A percentile compares a stretch with the other conserved stretches of the same genome.
Conservation (phyloP, 2,797 vertebrate species). For the Octomys mimax region DNA sequence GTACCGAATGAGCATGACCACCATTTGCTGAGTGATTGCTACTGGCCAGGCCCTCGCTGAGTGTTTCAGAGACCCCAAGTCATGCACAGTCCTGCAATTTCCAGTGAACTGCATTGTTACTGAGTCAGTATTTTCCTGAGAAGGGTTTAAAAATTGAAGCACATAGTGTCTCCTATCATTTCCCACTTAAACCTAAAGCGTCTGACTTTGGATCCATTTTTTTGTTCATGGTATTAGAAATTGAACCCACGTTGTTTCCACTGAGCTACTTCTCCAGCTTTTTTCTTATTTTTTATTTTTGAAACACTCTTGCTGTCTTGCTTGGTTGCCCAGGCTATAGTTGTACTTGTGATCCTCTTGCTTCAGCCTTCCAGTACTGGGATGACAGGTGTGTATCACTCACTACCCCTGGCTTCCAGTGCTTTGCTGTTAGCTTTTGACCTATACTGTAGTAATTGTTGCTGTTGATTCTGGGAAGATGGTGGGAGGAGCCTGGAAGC, state of each 20-base stretch:
- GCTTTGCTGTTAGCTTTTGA: background rate
- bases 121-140: background rate
- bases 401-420: background rate
- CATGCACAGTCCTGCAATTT: background rate
- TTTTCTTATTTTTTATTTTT: background rate
- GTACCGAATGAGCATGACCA: background rate
- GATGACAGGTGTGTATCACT: background rate
- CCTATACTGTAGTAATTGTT: background rate
- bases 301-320: background rate
- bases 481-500: background rate
- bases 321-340: background rate
- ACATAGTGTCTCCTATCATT: background rate
- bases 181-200: background rate
- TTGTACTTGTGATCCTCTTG: background rate
- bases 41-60: background rate
- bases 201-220: background rate
- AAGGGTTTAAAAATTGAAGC: background rate
- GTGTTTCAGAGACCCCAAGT: background rate
- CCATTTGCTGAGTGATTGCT: background rate
- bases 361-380: background rate
- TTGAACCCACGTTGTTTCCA: background rate
- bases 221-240: background rate
- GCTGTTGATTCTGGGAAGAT: background rate
- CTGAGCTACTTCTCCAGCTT: background rate
- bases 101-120: background rate